phyloP scores from a whole-genome alignment of 2,797 vertebrate species.

The Anabacerthia variegaticeps region DNA sequence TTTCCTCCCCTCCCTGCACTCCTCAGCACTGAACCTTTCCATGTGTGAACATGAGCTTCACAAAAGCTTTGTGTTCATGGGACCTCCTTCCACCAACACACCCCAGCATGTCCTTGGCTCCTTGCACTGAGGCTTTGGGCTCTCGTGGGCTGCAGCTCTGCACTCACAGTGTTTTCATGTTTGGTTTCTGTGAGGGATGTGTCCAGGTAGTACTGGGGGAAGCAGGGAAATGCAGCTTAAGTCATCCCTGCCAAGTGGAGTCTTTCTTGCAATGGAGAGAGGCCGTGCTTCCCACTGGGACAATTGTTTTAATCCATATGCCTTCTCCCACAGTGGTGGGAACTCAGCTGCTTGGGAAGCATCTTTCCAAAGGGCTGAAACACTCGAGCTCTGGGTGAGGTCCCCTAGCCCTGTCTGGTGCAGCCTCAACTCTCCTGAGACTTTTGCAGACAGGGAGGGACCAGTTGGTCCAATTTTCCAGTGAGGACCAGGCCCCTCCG shows the following conservation, averaged over 20 bases:
- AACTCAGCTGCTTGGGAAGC: background rate
- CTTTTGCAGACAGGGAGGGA: background rate
- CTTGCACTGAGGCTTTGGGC: background rate
- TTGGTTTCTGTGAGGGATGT: background rate
- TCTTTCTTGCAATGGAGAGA: background rate
- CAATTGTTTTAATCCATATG: background rate
- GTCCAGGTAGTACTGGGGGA: background rate
- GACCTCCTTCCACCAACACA: fast-evolving
- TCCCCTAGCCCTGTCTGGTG: background rate
- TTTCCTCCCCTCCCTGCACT: background rate
- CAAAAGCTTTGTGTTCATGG: fast-evolving
- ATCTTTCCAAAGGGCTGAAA: background rate
- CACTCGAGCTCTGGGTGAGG: background rate
- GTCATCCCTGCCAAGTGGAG: background rate
- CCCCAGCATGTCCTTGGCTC: background rate
- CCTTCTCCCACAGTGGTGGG: fast-evolving
- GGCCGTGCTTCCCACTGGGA: background rate
- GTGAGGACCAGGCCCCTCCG: fast-evolving
- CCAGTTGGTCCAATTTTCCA: background rate
- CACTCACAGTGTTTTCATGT: fast-evolving
- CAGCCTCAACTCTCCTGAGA: background rate
- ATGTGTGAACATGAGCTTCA: background rate
- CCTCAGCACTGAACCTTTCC: fast-evolving
- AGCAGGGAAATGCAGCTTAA: background rate
- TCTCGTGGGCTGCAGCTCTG: background rate